Percentiles rank a stretch among this genome's conserved stretches.
phyloP scores from a whole-genome alignment of 2,888 invertebrate genomes.

The Bedellia somnulentella region DNA sequence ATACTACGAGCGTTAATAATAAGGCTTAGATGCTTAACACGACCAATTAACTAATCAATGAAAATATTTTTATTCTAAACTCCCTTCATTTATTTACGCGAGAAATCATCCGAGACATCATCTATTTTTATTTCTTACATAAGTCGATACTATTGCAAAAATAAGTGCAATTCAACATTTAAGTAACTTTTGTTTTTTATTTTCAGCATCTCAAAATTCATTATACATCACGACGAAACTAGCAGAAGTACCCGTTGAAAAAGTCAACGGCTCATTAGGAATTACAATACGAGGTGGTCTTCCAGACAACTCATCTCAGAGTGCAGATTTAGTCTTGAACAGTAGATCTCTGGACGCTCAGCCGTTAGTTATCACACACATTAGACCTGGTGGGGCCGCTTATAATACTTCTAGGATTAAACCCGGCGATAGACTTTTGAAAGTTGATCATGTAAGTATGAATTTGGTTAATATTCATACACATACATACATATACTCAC shows the following conservation, averaged over 20 bases:
- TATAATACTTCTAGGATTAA: conserved; percentile 88
- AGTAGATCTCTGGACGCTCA: conserved; percentile 60
- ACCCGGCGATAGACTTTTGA: conserved; percentile 85
- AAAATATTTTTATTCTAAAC: too few species aligned
- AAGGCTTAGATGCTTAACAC: too few species aligned
- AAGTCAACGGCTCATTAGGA: conserved; percentile 83
- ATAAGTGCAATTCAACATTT: too few species aligned
- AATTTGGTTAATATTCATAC: too few species aligned
- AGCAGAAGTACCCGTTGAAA: conserved; percentile 78
- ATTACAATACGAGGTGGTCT: conserved; percentile 83
- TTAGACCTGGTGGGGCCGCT: conserved; percentile 86
- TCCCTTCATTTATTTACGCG: too few species aligned
- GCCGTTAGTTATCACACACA: conserved; percentile 86
- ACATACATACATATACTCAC: too few species aligned
- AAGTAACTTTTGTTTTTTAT: conserved; percentile 7
- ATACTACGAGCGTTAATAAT: too few species aligned
- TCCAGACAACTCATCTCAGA: conserved; percentile 53
- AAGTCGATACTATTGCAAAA: too few species aligned
- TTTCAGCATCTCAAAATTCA: conserved; percentile 68
- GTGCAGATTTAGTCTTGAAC: conserved; percentile 66
- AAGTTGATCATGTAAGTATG: conserved; percentile 76
- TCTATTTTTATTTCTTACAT: too few species aligned
- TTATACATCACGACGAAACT: conserved; percentile 75
- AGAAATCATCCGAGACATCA: too few species aligned
- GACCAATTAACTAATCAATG: too few species aligned